These are phyloP conservation scores for Turdus rufiventris DNA, from an alignment of 2,113 vertebrate species.

Conservation along the genomic window DNA sequence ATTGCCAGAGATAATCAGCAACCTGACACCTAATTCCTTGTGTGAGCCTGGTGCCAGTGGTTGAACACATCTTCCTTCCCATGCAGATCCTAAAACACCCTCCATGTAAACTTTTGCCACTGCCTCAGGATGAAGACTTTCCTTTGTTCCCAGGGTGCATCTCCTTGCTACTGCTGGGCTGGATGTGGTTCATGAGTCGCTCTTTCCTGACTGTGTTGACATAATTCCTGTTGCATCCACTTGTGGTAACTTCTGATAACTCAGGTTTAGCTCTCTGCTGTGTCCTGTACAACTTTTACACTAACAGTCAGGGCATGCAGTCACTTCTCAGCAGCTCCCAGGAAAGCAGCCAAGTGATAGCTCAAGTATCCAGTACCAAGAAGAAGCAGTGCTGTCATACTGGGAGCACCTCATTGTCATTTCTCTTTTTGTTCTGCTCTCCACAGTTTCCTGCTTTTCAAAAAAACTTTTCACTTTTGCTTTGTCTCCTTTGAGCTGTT, in stretches of 20 bases:
- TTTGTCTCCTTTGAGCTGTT: not conserved
- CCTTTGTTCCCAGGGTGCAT: accelerated
- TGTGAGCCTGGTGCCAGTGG: not conserved
- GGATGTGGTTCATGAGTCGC: not conserved
- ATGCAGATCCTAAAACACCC: not conserved
- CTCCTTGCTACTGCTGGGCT: not conserved
- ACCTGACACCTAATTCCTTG: not conserved
- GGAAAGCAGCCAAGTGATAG: not conserved
- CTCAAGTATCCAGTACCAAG: not conserved
- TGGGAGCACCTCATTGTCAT: not conserved
- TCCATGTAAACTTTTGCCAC: not conserved
- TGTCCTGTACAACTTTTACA: not conserved
- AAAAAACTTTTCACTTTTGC: not conserved
- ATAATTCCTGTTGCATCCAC: not conserved
- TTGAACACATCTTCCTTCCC: not conserved
- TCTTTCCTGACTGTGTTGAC: not conserved
- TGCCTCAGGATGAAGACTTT: not conserved
- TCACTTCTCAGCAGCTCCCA: not conserved
- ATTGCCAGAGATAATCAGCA: not conserved
- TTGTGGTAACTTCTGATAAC: not conserved
- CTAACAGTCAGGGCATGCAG: not conserved
- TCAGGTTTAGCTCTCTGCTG: not conserved
- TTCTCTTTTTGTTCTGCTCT: not conserved
- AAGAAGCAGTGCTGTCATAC: not conserved
- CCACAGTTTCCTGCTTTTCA: not conserved